Conservation (phyloP, 2,888 invertebrate species). For the Napeogenes sylphis region DNA sequence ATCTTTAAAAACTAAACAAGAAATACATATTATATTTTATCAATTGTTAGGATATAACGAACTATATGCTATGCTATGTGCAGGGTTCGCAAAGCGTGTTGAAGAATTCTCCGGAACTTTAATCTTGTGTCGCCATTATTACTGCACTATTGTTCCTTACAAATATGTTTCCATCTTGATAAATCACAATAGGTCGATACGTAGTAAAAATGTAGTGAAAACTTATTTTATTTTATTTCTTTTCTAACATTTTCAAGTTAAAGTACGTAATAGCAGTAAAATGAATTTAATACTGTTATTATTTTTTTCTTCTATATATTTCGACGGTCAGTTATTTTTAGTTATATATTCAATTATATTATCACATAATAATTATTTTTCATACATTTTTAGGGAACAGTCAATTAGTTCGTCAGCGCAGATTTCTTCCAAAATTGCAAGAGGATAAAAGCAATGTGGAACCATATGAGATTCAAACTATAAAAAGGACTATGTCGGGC, state of each 20-base stretch:
- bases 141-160: constrained; percentile 59
- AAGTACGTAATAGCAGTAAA: constrained; percentile 25
- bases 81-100: constrained; percentile 1
- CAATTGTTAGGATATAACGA: no score
- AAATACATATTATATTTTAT: no score
- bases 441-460: constrained; percentile 2
- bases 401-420: constrained; percentile 1
- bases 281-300: constrained; percentile 29
- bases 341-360: not conserved
- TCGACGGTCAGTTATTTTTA: constrained; percentile 8
- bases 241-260: constrained; percentile 30
- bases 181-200: constrained; percentile 60
- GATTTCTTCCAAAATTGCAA: not conserved
- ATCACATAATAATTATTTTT: not conserved
- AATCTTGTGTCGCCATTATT: constrained; percentile 45
- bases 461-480: constrained; percentile 13
- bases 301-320: constrained; percentile 4
- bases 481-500: constrained; percentile 12
- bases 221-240: not conserved
- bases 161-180: constrained; percentile 59
- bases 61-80: no score
- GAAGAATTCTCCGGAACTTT: constrained; percentile 43
- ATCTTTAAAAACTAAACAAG: no score
- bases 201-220: constrained; percentile 1
- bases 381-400: constrained; percentile 10